Conservation (phyloP, 1,140 invertebrate genomes). For the Drosophila mojavensis region DNA sequence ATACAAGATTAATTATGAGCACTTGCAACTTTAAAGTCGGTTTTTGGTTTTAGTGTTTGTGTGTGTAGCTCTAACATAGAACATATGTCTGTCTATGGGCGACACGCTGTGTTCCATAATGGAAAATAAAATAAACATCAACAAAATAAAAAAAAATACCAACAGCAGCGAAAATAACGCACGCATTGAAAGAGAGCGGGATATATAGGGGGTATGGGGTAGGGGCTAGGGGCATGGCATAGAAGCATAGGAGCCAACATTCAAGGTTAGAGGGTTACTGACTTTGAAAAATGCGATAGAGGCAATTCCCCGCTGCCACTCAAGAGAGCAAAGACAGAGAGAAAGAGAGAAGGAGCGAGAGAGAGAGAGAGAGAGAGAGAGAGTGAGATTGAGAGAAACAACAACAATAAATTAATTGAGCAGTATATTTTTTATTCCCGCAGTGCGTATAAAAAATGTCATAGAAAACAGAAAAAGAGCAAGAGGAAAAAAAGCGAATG, state of each 20-base stretch:
- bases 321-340: constrained; percentile 23
- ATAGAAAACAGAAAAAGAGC: constrained; percentile 36
- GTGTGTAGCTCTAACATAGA: neutral
- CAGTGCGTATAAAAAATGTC: constrained; percentile 69
- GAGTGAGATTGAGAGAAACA: constrained; percentile 24
- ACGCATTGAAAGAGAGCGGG: constrained; percentile 4
- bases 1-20: constrained; percentile 52
- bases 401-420: constrained; percentile 72
- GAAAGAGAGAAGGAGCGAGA: neutral
- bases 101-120: constrained; percentile 70
- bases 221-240: constrained; percentile 27
- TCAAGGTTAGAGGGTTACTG: constrained; percentile 83
- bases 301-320: constrained; percentile 39
- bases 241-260: constrained; percentile 59
- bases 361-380: constrained; percentile 11
- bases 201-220: neutral
- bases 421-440: constrained; percentile 64
- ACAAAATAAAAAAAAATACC: constrained; percentile 1
- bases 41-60: too few species aligned
- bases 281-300: constrained; percentile 82
- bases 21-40: constrained; percentile 53
- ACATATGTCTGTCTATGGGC: constrained; percentile 24
- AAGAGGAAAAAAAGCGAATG: constrained; percentile 23
- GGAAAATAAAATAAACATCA: constrained; percentile 38
- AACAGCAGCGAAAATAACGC: neutral